Conservation (phyloP, 2,797 vertebrate species). For the Xerus rutilus region DNA sequence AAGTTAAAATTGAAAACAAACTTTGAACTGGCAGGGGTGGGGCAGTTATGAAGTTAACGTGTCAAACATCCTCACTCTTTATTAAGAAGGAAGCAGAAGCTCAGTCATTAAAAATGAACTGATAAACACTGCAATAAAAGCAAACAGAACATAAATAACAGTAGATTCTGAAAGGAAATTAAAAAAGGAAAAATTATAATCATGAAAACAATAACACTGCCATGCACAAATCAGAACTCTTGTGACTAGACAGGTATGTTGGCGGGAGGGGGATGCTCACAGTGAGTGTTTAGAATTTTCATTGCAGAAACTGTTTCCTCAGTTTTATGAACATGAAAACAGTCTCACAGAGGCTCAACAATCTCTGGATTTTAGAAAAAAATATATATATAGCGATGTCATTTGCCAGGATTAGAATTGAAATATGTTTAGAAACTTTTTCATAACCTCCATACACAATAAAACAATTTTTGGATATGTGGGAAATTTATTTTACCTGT, state of each 20-base stretch:
- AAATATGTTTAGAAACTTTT: constrained; percentile 42
- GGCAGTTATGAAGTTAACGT: neutral
- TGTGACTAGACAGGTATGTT: constrained; percentile 76
- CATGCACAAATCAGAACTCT: constrained; percentile 76
- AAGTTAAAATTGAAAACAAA: neutral
- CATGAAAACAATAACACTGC: constrained; percentile 12
- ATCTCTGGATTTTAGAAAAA: neutral
- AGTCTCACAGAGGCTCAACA: neutral
- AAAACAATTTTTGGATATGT: constrained; percentile 32
- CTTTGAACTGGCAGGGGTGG: neutral
- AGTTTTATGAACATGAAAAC: neutral
- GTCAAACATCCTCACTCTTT: neutral
- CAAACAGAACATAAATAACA: constrained; percentile 37
- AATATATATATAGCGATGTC: neutral
- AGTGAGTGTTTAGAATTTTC: neutral
- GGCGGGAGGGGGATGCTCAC: neutral
- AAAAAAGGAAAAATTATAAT: constrained; percentile 45
- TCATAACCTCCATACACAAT: constrained; percentile 30
- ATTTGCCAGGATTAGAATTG: neutral
- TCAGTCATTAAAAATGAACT: constrained; percentile 17
- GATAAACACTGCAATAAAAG: neutral
- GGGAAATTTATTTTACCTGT: constrained; percentile 41
- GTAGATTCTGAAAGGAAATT: constrained; percentile 34
- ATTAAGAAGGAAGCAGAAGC: neutral
- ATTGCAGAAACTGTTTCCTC: neutral